Conservation (phyloP, 2,113 vertebrate species). For the Rhinolophus ferrumequinum region DNA sequence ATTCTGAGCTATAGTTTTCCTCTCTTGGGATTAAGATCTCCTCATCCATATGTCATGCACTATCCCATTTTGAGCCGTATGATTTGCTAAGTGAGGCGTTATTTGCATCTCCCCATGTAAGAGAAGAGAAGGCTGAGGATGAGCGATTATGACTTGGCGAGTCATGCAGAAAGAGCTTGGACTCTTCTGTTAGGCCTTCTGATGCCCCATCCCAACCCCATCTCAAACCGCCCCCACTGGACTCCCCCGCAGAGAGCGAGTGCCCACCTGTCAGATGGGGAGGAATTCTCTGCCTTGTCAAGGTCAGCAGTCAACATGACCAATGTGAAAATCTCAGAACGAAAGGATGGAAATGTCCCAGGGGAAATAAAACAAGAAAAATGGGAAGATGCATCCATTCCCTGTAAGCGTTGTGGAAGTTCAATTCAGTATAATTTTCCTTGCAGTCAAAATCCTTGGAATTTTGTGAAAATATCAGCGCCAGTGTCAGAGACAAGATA, state of each 20-base stretch:
- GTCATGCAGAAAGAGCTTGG: neutral
- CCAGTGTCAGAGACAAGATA: neutral
- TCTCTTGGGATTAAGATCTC: neutral
- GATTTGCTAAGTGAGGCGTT: neutral
- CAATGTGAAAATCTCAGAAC: neutral
- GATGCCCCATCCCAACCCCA: neutral
- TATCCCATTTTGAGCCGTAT: neutral
- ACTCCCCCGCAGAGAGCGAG: neutral
- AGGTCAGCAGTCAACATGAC: neutral
- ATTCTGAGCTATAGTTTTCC: neutral
- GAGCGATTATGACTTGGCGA: neutral
- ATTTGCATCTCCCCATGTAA: neutral
- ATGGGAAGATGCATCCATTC: neutral
- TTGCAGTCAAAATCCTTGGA: neutral
- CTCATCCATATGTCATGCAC: neutral
- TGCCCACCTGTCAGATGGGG: neutral
- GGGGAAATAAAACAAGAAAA: neutral
- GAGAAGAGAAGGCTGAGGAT: neutral
- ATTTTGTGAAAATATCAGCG: neutral
- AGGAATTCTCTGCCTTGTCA: neutral
- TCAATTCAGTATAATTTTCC: neutral
- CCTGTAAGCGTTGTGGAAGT: neutral
- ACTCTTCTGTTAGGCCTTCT: neutral
- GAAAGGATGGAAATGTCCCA: neutral
- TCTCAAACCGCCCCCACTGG: neutral